Evolutionary conservation across 2,113 vertebrate species (phyloP).

Genomic region (Gasterosteus nipponicus): DNA sequence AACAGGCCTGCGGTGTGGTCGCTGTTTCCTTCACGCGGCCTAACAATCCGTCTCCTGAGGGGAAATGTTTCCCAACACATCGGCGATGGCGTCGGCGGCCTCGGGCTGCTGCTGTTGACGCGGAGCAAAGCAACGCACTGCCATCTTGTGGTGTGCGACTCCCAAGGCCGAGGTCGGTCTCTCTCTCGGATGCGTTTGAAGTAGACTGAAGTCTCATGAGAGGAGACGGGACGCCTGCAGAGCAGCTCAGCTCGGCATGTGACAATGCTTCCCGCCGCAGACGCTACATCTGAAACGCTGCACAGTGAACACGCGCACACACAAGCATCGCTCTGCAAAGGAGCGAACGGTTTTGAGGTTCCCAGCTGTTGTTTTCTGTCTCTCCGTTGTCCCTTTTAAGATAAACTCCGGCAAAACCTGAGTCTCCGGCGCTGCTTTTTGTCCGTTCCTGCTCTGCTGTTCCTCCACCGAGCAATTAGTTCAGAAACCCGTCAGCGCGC

Average conservation of each 20-base stretch:
- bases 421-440: too few relatives aligned
- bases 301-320: background rate
- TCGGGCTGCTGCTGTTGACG: background rate
- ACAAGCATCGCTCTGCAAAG: background rate
- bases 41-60: constrained; percentile 2
- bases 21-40: background rate
- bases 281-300: background rate
- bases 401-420: background rate
- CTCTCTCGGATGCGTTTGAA: constrained; percentile 32
- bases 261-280: constrained; percentile 7
- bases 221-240: constrained; percentile 28
- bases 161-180: background rate
- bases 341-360: constrained; percentile 6
- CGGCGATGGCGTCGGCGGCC: constrained; percentile 18
- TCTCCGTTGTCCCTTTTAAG: constrained; percentile 33
- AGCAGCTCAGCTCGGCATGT: constrained; percentile 32
- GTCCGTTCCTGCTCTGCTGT: background rate
- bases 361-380: background rate
- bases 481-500: constrained; percentile 40
- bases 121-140: constrained; percentile 58
- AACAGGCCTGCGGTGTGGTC: background rate
- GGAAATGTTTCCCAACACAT: constrained; percentile 23
- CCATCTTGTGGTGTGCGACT: constrained; percentile 66
- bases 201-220: constrained; percentile 32
- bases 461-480: background rate